These are phyloP conservation scores for Phortica okadai DNA, from an alignment of 2,888 invertebrate species.

Conservation along the genomic window DNA sequence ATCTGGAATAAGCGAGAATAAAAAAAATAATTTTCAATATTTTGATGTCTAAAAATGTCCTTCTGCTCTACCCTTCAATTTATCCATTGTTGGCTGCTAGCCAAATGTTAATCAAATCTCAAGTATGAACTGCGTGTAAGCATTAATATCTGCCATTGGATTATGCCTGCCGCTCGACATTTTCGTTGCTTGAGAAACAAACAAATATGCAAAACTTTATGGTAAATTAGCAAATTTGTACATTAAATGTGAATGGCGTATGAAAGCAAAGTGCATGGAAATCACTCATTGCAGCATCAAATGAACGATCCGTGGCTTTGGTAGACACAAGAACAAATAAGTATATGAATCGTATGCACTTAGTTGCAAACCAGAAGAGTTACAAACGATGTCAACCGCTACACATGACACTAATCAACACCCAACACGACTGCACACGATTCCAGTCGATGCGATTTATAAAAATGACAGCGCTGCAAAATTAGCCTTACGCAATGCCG, in stretches of 20 bases:
- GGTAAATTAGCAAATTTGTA: conserved; percentile 77
- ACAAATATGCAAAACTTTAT: conserved; percentile 76
- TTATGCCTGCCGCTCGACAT: conserved; percentile 38
- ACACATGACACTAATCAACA: conserved; percentile 20
- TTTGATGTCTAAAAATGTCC: conserved; percentile 4
- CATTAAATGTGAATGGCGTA: conserved; percentile 68
- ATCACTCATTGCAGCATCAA: conserved; percentile 55
- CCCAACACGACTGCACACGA: conserved; percentile 15
- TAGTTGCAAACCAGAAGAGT: neutral
- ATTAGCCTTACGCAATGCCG: conserved; percentile 15
- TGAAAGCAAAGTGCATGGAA: conserved; percentile 69
- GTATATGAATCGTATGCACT: neutral
- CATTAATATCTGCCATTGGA: conserved; percentile 68
- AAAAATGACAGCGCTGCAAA: conserved; percentile 14
- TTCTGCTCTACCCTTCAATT: neutral
- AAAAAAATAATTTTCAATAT: neutral
- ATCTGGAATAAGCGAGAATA: neutral
- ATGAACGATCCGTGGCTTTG: neutral
- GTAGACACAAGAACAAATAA: neutral
- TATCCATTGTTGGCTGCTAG: conserved; percentile 48
- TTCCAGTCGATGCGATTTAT: conserved; percentile 21
- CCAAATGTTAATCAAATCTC: conserved; percentile 74
- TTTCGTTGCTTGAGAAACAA: conserved; percentile 48
- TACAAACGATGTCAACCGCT: neutral
- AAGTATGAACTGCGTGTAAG: conserved; percentile 55